Conservation (phyloP, 1,140 invertebrate species). For the Drosophila busckii region DNA sequence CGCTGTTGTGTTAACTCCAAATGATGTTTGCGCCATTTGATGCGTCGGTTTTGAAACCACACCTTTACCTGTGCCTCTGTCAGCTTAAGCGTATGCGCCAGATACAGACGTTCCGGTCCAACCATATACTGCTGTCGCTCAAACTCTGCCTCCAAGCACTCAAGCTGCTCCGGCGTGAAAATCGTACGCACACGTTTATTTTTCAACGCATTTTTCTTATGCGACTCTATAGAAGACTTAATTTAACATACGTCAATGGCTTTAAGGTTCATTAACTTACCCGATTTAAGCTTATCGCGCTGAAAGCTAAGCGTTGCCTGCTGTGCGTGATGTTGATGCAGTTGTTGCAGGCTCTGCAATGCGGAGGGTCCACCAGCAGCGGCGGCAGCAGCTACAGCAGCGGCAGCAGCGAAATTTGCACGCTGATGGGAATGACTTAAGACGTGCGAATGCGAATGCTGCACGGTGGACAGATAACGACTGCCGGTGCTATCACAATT, state of each 20-base stretch:
- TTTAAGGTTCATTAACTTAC: slow-evolving; percentile 23
- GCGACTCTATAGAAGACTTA: slow-evolving; percentile 38
- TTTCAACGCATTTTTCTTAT: slow-evolving; percentile 74
- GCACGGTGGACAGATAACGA: slow-evolving; percentile 52
- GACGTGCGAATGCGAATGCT: slow-evolving; percentile 33
- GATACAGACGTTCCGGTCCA: slow-evolving; percentile 92
- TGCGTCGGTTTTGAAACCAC: slow-evolving; percentile 97
- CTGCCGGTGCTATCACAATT: slow-evolving; percentile 69
- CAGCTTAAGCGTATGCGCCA: slow-evolving; percentile 91
- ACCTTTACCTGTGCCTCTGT: slow-evolving; percentile 98
- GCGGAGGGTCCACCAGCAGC: slow-evolving; percentile 58
- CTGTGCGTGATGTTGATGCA: slow-evolving; percentile 77
- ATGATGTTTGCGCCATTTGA: slow-evolving; percentile 97
- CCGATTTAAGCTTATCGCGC: slow-evolving; percentile 70
- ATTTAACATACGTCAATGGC: too few relatives aligned
- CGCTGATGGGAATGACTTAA: slow-evolving; percentile 32
- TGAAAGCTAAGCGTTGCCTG: slow-evolving; percentile 66
- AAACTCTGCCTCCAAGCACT: slow-evolving; percentile 94
- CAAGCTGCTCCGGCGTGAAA: slow-evolving; percentile 95
- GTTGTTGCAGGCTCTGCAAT: slow-evolving; percentile 73
- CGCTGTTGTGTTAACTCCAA: slow-evolving; percentile 94
- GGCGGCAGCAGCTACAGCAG: slow-evolving; percentile 54
- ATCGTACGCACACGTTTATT: slow-evolving; percentile 94
- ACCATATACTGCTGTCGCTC: slow-evolving; percentile 96
- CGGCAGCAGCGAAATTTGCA: slow-evolving; percentile 46